phyloP scores from a whole-genome alignment of 2,113 vertebrate genomes.

The Hippolais icterina region DNA sequence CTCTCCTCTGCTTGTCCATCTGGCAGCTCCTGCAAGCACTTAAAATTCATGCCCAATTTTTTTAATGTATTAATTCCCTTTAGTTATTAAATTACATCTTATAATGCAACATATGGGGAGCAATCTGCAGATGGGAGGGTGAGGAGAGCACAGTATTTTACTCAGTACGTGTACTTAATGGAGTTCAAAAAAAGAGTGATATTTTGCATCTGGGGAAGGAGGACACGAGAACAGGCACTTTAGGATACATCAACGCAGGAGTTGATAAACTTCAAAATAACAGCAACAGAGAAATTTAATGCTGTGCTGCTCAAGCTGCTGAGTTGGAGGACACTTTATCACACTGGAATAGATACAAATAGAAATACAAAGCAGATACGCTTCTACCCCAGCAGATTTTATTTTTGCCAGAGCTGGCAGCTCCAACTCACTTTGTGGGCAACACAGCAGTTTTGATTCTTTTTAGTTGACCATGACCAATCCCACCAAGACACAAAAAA shows the following conservation, averaged over 20 bases:
- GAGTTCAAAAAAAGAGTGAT: not conserved
- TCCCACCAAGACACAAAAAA: not conserved
- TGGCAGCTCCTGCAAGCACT: slow-evolving; percentile 16
- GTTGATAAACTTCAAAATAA: not conserved
- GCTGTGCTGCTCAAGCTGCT: not conserved
- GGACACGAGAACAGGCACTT: not conserved
- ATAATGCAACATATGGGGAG: slow-evolving; percentile 27
- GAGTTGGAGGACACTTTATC: not conserved
- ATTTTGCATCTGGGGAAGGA: slow-evolving; percentile 24
- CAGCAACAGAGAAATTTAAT: not conserved
- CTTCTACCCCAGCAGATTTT: not conserved
- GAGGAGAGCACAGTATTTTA: slow-evolving; percentile 21
- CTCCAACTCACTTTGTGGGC: not conserved
- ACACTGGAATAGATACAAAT: not conserved
- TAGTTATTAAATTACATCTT: slow-evolving; percentile 7
- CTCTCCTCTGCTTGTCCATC: not conserved
- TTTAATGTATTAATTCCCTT: slow-evolving; percentile 9
- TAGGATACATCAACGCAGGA: not conserved
- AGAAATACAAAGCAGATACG: not conserved
- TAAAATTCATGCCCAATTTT: slow-evolving; percentile 7
- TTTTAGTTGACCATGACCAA: not conserved
- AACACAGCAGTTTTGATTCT: not conserved
- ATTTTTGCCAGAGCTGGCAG: not conserved
- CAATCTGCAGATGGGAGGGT: slow-evolving; percentile 18
- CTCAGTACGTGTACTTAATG: not conserved